These are phyloP conservation scores for Scaptomyza cyrtandrae DNA, from an alignment of 2,888 invertebrate genomes.

Conservation along the genomic window DNA sequence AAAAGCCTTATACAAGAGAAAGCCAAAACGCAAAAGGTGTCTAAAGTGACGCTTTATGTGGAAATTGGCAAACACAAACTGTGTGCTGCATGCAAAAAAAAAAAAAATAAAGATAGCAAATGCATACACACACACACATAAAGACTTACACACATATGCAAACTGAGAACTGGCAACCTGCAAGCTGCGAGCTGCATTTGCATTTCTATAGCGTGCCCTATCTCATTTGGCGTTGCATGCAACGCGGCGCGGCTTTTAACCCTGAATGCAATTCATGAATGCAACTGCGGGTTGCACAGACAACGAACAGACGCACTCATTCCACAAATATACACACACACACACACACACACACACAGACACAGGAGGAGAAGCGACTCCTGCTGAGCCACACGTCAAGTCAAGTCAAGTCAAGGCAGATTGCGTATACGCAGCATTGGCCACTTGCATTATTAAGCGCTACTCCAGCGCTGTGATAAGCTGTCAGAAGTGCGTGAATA, in stretches of 20 bases:
- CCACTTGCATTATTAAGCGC: slow-evolving; percentile 77
- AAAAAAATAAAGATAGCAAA: slow-evolving; percentile 29
- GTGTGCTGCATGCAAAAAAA: slow-evolving; percentile 6
- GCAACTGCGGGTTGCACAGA: slow-evolving; percentile 50
- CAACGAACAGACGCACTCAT: slow-evolving; percentile 65
- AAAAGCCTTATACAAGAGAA: slow-evolving; percentile 43
- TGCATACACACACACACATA: slow-evolving; percentile 33
- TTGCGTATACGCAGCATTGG: slow-evolving; percentile 78
- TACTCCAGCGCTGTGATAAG: slow-evolving; percentile 64
- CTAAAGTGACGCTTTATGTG: slow-evolving; percentile 79
- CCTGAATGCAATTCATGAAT: slow-evolving; percentile 75
- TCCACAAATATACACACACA: slow-evolving; percentile 4
- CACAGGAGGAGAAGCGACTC: slow-evolving; percentile 5
- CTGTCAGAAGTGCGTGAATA: slow-evolving; percentile 50
- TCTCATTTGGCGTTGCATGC: slow-evolving; percentile 66
- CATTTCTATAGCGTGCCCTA: slow-evolving; percentile 67
- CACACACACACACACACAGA: background rate
- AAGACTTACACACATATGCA: slow-evolving; percentile 1
- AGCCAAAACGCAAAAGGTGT: slow-evolving; percentile 66
- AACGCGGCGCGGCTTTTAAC: slow-evolving; percentile 67
- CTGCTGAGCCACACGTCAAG: slow-evolving; percentile 15
- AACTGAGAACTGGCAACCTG: slow-evolving; percentile 7
- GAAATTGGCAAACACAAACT: slow-evolving; percentile 64
- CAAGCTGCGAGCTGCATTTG: slow-evolving; percentile 27
- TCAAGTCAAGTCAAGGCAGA: slow-evolving; percentile 34